Conservation (phyloP, 2,113 vertebrate genomes). For the Columba livia region DNA sequence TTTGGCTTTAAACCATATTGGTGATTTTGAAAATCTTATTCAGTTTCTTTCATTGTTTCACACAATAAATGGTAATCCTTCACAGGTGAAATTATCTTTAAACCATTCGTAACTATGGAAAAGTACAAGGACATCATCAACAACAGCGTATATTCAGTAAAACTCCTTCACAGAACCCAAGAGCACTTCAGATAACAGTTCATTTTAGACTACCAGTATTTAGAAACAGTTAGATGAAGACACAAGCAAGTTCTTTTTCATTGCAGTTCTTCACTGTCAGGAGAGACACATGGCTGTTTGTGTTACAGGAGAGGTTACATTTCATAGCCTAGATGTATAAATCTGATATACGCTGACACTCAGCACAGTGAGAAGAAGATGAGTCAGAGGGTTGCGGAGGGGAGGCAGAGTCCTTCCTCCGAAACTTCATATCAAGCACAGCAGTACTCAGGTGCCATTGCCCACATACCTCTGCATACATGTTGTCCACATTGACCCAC, state of each 20-base stretch:
- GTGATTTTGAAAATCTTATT: conserved; percentile 2
- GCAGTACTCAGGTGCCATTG: background rate
- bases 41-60: background rate
- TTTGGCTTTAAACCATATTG: background rate
- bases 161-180: background rate
- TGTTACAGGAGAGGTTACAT: background rate
- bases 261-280: background rate
- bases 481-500: accelerated
- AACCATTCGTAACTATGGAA: background rate
- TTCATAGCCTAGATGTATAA: background rate
- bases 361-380: accelerated
- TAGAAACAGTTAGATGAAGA: background rate
- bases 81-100: background rate
- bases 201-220: background rate
- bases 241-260: background rate
- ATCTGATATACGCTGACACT: background rate
- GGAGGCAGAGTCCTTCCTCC: background rate
- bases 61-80: background rate
- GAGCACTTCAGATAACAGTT: background rate
- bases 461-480: accelerated
- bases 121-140: background rate
- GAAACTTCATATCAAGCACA: background rate
- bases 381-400: background rate
- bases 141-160: background rate
- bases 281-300: background rate